phyloP scores from a whole-genome alignment of 2,888 invertebrate genomes.

The Mycalesis mineus region DNA sequence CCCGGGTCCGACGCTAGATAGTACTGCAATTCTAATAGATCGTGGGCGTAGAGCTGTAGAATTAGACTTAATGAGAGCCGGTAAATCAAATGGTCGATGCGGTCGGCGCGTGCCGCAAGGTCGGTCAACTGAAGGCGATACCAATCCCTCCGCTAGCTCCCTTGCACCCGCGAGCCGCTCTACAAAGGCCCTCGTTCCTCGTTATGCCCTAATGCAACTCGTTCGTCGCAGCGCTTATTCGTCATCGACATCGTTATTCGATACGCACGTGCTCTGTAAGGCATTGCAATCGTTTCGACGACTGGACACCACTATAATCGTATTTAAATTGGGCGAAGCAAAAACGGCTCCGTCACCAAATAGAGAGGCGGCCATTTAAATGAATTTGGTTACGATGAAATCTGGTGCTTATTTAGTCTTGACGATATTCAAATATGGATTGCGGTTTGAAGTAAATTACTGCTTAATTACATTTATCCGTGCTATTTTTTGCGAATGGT shows the following conservation, averaged over 20 bases:
- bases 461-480: constrained; percentile 27
- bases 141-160: constrained; percentile 46
- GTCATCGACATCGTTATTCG: constrained; percentile 53
- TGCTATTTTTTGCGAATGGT: constrained; percentile 29
- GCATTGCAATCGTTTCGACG: constrained; percentile 43
- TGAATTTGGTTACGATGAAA: constrained; percentile 52
- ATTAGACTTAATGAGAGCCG: constrained; percentile 51
- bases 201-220: constrained; percentile 45
- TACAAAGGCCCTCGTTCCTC: constrained; percentile 44
- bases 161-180: constrained; percentile 48
- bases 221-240: constrained; percentile 41
- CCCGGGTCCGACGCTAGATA: no score
- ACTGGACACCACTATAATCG: constrained; percentile 61
- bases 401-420: constrained; percentile 41
- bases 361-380: constrained; percentile 51
- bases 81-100: constrained; percentile 59
- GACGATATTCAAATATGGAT: constrained; percentile 26
- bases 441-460: constrained; percentile 22
- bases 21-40: constrained; percentile 31
- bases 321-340: constrained; percentile 54
- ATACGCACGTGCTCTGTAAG: constrained; percentile 55
- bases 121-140: constrained; percentile 61
- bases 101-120: constrained; percentile 75
- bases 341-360: constrained; percentile 51
- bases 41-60: constrained; percentile 43